Base-by-base conservation (phyloP, 2,797 vertebrate genomes). In the Myotis vivesi region DNA sequence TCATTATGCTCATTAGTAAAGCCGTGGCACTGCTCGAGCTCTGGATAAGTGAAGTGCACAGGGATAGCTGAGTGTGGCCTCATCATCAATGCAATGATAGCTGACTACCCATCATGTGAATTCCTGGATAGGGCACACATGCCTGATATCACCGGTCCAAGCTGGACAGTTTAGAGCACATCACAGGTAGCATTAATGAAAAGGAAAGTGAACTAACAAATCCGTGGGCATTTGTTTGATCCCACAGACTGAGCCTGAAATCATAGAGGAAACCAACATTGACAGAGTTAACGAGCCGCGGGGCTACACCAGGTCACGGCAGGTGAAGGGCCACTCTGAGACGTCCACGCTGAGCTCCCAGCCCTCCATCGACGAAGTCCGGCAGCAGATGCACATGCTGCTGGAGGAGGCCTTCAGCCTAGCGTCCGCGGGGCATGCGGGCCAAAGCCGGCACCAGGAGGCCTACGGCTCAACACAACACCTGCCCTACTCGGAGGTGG, bases 271-370 rank as follows among this genome's bases (percentile, higher is more conserved):
- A 97, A 99, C 99, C 4, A 99, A 99, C n/a, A 98, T 99, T 4
- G 99, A 99, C 98, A 98, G 98, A 33, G 98, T 99, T 4, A 98
- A 98, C 0, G 98, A 99, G 89, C 98, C 98, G 2, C 98, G 98
- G 92, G 98, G 98, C n/a, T 99, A 99, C 51, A 81, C 98, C 97
- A 98, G 99, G 41, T 98, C 99, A 8, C 98, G 99, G 7, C 99
- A 99, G 95, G 98, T 98, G 95, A 99, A 99, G 97, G 99, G 99
- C 96, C 99, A 99, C 98, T 99, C 99, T 0, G 99, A 99, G 98
- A 99, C 99, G 0, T 99, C 99, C 88, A 99, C 99, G 0, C 98
- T 99, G 97, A 99, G 99, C 98, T 99, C 99, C n/a, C 99, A 99
- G 98, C 99, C 99, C 0, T 99, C 99, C 87, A 99, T 99, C 88